Conservation (phyloP, 30 jellyfish, hydroid and myxozoan genomes). For the Aurelia aurita region DNA sequence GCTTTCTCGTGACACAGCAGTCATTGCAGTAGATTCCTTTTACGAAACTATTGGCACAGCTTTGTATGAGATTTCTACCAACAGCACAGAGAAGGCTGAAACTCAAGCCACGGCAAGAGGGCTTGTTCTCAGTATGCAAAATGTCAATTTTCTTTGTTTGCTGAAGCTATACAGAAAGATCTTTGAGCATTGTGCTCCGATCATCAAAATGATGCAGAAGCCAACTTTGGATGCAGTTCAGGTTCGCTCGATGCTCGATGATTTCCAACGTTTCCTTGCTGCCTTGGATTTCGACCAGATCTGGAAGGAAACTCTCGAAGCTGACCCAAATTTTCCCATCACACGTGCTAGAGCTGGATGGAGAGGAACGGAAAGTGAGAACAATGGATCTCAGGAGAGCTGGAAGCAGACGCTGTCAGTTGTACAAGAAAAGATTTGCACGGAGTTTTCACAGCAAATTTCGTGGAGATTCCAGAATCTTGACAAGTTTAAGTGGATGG, state of each 20-base stretch:
- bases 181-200: no score
- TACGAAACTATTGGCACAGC: conserved; percentile 40
- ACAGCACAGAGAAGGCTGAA: conserved; percentile 21
- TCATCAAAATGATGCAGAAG: no score
- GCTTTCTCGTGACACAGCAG: no score
- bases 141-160: neutral
- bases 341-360: conserved; percentile 23
- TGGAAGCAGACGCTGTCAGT: neutral
- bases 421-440: neutral
- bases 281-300: neutral
- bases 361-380: neutral
- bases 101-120: conserved; percentile 50
- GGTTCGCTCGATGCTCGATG: neutral
- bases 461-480: neutral
- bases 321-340: conserved; percentile 8
- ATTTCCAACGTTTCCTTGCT: neutral
- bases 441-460: conserved; percentile 3
- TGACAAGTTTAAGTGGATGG: conserved; percentile 10
- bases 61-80: conserved; percentile 15
- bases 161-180: conserved; percentile 9
- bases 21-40: conserved; percentile 30
- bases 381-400: neutral
- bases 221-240: conserved; percentile 30
- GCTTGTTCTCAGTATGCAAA: conserved; percentile 1
- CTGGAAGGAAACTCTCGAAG: conserved; percentile 19